Evolutionary conservation across 2,113 vertebrate genomes (phyloP).

Genomic region (Macaca mulatta): DNA sequence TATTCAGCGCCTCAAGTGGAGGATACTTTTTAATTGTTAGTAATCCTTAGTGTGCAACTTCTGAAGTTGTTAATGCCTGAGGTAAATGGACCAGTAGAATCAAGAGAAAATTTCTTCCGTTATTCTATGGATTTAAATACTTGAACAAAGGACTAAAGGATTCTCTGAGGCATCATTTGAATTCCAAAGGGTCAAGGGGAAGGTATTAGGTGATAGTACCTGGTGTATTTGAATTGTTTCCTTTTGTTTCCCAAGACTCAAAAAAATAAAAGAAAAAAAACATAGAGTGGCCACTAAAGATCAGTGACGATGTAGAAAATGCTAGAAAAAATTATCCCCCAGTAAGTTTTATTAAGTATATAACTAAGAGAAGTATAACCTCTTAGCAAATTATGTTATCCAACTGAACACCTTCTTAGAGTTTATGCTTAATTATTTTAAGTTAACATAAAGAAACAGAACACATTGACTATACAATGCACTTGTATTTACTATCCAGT

Average conservation of each 20-base stretch:
- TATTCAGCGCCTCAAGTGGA: neutral
- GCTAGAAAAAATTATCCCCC: neutral
- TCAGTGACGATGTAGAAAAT: neutral
- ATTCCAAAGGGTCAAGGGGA: neutral
- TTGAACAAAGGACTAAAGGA: neutral
- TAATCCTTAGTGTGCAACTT: neutral
- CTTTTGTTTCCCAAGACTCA: neutral
- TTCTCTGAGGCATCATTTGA: neutral
- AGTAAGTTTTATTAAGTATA: neutral
- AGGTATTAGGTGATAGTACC: neutral
- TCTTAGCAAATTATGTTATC: neutral
- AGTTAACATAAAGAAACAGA: constrained; percentile 11
- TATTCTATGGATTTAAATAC: neutral
- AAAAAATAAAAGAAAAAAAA: neutral
- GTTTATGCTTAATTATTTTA: neutral
- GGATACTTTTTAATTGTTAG: neutral
- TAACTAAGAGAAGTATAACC: neutral
- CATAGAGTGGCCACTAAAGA: neutral
- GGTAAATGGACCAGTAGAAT: neutral
- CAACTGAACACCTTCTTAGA: neutral
- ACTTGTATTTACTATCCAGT: neutral
- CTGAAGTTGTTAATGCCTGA: neutral
- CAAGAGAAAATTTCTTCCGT: neutral
- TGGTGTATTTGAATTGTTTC: neutral
- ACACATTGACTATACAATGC: neutral